phyloP scores from a whole-genome alignment of 2,888 invertebrate genomes.

The Caradrina kadenii region DNA sequence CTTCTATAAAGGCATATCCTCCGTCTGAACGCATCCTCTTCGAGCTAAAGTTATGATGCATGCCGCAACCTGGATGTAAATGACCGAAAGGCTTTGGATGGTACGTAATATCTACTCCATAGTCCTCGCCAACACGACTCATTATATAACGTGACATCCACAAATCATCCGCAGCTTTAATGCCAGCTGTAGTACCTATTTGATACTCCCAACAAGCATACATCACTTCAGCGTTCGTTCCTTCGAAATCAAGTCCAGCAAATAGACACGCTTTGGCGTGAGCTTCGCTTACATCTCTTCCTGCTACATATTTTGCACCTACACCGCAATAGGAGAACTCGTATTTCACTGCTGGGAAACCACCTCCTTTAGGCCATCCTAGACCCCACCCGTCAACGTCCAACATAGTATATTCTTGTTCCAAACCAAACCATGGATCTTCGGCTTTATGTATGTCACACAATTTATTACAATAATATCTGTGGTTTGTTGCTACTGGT shows the following conservation, averaged over 20 bases:
- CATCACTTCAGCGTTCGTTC: conserved; percentile 99
- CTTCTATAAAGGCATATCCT: conserved; percentile 94
- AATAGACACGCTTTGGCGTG: conserved; percentile 96
- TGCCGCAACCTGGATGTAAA: conserved; percentile 96
- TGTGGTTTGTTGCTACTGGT: conserved; percentile 93
- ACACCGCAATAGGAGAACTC: conserved; percentile 98
- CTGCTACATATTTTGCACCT: conserved; percentile 97
- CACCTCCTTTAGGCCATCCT: conserved; percentile 98
- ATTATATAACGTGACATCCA: conserved; percentile 96
- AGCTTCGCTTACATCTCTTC: conserved; percentile 97
- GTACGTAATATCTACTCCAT: conserved; percentile 93
- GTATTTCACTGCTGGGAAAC: conserved; percentile 96
- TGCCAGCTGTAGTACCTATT: conserved; percentile 97
- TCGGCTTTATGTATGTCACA: conserved; percentile 92
- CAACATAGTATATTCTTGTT: conserved; percentile 97
- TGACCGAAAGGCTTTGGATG: conserved; percentile 94
- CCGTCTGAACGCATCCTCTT: conserved; percentile 95
- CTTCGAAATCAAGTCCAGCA: conserved; percentile 97
- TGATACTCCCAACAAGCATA: conserved; percentile 97
- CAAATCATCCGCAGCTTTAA: conserved; percentile 95
- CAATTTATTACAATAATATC: conserved; percentile 93
- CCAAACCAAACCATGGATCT: conserved; percentile 97
- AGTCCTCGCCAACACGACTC: conserved; percentile 96
- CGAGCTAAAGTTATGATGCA: conserved; percentile 97
- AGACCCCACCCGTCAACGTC: conserved; percentile 97